phyloP scores from a whole-genome alignment of 2,888 invertebrate genomes.

The Dryadula phaetusa region DNA sequence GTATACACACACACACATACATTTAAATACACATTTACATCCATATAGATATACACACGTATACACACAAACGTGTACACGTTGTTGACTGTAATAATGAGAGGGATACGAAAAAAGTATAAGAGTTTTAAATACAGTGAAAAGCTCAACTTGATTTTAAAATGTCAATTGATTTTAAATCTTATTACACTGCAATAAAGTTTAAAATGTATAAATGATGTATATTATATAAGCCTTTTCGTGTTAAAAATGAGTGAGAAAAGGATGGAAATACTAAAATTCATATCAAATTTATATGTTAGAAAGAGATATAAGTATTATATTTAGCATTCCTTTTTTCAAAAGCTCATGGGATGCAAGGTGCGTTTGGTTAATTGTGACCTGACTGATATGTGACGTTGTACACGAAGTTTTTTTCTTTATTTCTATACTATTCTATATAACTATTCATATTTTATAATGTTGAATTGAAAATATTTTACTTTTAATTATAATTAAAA shows the following conservation, averaged over 20 bases:
- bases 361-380: constrained; percentile 79
- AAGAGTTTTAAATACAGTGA: constrained; percentile 56
- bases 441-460: constrained; percentile 7
- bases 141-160: constrained; percentile 12
- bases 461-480: background rate
- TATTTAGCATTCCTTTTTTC: constrained; percentile 73
- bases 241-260: background rate
- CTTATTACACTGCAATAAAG: background rate
- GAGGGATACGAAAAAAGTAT: constrained; percentile 78
- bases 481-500: too few relatives aligned
- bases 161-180: constrained; percentile 26
- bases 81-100: constrained; percentile 74
- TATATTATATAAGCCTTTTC: constrained; percentile 2
- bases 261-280: constrained; percentile 18
- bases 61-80: constrained; percentile 62
- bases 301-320: constrained; percentile 55
- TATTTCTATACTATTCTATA: constrained; percentile 4
- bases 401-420: constrained; percentile 1
- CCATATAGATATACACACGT: constrained; percentile 38
- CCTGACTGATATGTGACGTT: constrained; percentile 73
- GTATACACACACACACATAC: background rate
- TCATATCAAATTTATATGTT: constrained; percentile 42
- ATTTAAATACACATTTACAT: constrained; percentile 53
- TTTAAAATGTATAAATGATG: background rate
- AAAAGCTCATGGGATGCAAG: constrained; percentile 80